Evolutionary conservation across 2,888 invertebrate genomes (phyloP).

Genomic region (Drosophila mettleri): DNA sequence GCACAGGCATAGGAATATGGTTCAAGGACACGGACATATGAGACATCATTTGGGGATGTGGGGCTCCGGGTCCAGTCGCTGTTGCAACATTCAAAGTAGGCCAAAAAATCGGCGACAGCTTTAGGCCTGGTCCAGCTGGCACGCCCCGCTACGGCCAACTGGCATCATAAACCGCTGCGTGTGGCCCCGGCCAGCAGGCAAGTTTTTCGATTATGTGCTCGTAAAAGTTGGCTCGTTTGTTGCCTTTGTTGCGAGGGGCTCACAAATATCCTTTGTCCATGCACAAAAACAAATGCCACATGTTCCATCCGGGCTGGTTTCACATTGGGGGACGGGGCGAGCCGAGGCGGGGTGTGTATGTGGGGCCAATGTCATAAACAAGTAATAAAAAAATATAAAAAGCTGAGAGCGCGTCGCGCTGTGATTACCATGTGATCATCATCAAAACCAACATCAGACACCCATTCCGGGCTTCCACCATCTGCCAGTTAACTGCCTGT

Average conservation of each 20-base stretch:
- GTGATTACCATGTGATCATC: constrained; percentile 72
- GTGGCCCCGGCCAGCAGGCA: constrained; percentile 23
- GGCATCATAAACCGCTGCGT: background rate
- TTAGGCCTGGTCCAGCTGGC: constrained; percentile 41
- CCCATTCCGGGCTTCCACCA: constrained; percentile 15
- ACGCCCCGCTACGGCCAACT: background rate
- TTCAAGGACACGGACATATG: constrained; percentile 21
- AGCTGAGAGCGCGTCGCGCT: constrained; percentile 49
- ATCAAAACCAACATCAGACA: constrained; percentile 28
- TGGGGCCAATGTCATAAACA: constrained; percentile 74
- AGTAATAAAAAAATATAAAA: constrained; percentile 78
- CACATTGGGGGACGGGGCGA: background rate
- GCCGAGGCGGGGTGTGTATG: background rate
- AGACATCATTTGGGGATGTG: constrained; percentile 10
- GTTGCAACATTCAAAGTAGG: constrained; percentile 43
- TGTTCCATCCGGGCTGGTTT: constrained; percentile 27
- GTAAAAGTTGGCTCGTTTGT: constrained; percentile 74
- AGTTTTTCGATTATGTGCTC: constrained; percentile 78
- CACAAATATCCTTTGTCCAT: constrained; percentile 67
- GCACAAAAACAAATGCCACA: constrained; percentile 62
- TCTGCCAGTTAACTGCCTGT: constrained; percentile 25
- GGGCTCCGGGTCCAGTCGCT: constrained; percentile 29
- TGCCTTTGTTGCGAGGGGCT: constrained; percentile 36
- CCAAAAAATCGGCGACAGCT: constrained; percentile 39
- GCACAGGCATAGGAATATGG: background rate